Base-by-base conservation (phyloP, 2,797 vertebrate species). In the Salmo trutta region DNA sequence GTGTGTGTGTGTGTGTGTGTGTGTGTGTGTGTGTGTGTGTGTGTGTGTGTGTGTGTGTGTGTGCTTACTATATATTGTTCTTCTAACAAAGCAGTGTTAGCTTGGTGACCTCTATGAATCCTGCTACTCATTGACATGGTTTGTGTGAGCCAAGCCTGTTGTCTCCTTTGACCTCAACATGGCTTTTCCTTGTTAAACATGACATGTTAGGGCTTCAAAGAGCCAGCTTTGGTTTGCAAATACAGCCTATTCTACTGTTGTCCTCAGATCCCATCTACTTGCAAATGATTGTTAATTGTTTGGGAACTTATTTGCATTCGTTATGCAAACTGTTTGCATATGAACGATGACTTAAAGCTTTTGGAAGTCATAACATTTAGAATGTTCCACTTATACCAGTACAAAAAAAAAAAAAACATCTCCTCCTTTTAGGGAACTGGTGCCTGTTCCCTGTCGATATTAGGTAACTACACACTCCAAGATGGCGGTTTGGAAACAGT, bases 121-220 rank as follows among this genome's bases (percentile, higher is more conserved):
- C 16, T n/a, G 17, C 68, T 76, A 70, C 75, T 74, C 82, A 87
- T 86, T 88, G 82, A 88, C 87, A 73, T 70, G 78, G 75, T 67
- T 85, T 94, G 93, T 93, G 91, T 92, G 93, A 93, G 91, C 89
- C 90, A 91, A 92, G 93, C 91, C 92, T 93, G 95, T 89, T 88
- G 88, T 93, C 89, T 92, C 91, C 89, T 87, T 89, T 93, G 95
- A 94, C 95, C 94, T 94, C 93, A 95, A 94, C 94, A 94, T 94
- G 92, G 95, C 94, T 95, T 93, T 93, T 91, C 88, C 95, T 96
- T 96, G 95, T 97, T 95, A 96, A 96, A 95, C 95, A 94, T 93
- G 90, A 92, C 93, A 90, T 88, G 93, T 96, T 96, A 94, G 93
- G 95, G 93, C 95, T 95, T 95, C 95, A 93, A 95, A 95, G 91